Percentiles rank a stretch among this genome's conserved stretches.
phyloP scores from a whole-genome alignment of 2,888 invertebrate species.

The Scrobipalpa costella region DNA sequence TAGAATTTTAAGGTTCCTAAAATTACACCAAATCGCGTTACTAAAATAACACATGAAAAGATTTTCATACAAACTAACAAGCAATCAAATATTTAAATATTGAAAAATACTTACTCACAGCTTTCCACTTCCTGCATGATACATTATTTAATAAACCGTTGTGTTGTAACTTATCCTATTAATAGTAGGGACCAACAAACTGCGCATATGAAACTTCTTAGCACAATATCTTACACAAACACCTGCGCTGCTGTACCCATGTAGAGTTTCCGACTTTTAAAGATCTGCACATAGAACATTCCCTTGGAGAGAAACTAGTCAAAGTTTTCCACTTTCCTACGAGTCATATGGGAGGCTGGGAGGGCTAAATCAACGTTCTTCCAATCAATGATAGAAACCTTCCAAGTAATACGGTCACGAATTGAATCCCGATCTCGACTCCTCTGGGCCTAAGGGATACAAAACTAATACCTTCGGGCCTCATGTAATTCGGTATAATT shows the following conservation, averaged over 20 bases:
- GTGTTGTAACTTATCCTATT: neutral
- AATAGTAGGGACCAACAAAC: neutral
- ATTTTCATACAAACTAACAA: too few species aligned
- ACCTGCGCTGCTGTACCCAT: neutral
- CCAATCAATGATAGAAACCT: constrained; percentile 24
- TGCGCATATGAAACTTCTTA: constrained; percentile 2
- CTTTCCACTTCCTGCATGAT: too few species aligned
- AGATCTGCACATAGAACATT: neutral
- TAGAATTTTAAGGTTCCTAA: constrained; percentile 1
- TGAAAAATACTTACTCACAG: too few species aligned
- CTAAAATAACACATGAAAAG: too few species aligned
- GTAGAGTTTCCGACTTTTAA: neutral
- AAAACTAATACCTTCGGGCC: constrained; percentile 20
- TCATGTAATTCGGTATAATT: constrained; percentile 27
- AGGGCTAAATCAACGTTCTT: constrained; percentile 16
- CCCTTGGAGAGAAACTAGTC: neutral
- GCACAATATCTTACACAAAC: constrained; percentile 2
- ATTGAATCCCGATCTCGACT: constrained; percentile 19
- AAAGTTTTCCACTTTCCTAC: constrained; percentile 15
- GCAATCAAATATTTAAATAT: too few species aligned
- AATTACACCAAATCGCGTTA: constrained; percentile 1
- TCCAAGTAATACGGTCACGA: constrained; percentile 12
- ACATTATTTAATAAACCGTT: too few species aligned
- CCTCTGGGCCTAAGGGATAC: constrained; percentile 18
- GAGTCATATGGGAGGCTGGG: neutral